Conservation (phyloP, 1,140 invertebrate species). For the Teleopsis dalmanni region DNA sequence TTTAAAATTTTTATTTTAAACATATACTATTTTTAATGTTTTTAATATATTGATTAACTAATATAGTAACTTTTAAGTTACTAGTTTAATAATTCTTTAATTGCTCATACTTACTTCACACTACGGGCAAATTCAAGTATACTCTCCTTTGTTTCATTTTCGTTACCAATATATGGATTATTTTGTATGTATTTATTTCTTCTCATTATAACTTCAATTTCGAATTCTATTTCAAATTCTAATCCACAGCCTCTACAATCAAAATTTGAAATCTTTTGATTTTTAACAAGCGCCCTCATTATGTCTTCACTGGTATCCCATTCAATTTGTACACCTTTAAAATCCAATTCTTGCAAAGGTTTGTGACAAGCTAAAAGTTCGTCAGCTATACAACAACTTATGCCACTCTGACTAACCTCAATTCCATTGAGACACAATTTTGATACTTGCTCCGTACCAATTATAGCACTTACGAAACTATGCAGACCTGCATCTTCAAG, state of each 20-base stretch:
- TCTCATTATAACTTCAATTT: conserved; percentile 25
- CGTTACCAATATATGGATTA: conserved; percentile 13
- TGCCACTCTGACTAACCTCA: background rate
- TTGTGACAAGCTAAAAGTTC: conserved; percentile 18
- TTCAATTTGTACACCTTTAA: conserved; percentile 17
- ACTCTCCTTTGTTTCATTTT: conserved; percentile 7
- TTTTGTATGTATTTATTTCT: conserved; percentile 20
- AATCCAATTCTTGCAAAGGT: conserved; percentile 19
- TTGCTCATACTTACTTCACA: conserved; percentile 7
- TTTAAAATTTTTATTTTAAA: too few species aligned
- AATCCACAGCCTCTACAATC: conserved; percentile 26
- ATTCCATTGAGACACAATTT: conserved; percentile 19
- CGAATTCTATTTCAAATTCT: conserved; percentile 18
- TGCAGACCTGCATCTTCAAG: conserved; percentile 10
- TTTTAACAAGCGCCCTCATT: conserved; percentile 14
- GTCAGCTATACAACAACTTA: background rate
- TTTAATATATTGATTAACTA: too few species aligned
- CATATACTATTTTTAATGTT: too few species aligned
- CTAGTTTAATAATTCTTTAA: too few species aligned
- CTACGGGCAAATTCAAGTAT: conserved; percentile 3
- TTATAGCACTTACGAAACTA: conserved; percentile 8
- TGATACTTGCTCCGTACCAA: conserved; percentile 19
- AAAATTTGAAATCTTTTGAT: conserved; percentile 13
- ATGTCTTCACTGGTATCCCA: background rate
- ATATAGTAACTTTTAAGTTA: too few species aligned